Evolutionary conservation across 2,888 invertebrate genomes (phyloP).

Genomic region (Polydrusus pterygomalis): DNA sequence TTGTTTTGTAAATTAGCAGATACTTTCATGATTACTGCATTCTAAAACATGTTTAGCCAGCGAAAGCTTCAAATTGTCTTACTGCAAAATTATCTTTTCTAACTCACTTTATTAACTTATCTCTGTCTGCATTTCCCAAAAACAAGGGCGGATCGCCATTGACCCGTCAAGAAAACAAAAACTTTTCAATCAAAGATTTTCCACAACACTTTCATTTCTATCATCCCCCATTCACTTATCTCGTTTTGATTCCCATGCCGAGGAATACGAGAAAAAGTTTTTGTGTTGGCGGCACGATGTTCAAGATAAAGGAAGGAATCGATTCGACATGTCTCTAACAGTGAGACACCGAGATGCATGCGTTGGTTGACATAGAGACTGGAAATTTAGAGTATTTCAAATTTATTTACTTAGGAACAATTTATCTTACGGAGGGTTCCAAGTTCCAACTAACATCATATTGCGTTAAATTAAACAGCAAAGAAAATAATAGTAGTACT

Average conservation of each 20-base stretch:
- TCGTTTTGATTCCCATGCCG: constrained; percentile 30
- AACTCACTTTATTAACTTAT: constrained; percentile 1
- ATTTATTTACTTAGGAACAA: too few relatives aligned
- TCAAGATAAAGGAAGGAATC: constrained; percentile 32
- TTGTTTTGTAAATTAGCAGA: too few relatives aligned
- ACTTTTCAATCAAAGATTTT: constrained; percentile 42
- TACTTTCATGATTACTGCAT: too few relatives aligned
- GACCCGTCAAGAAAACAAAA: constrained; percentile 25
- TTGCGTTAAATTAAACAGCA: too few relatives aligned
- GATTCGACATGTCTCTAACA: constrained; percentile 39
- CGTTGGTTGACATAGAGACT: constrained; percentile 6
- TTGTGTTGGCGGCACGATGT: constrained; percentile 24
- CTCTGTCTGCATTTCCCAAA: constrained; percentile 8
- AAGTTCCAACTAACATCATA: too few relatives aligned
- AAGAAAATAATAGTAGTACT: too few relatives aligned
- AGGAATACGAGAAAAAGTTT: constrained; percentile 34
- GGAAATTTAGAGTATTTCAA: constrained; percentile 5
- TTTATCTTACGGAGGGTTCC: too few relatives aligned
- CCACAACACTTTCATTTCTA: constrained; percentile 34
- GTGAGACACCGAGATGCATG: constrained; percentile 26
- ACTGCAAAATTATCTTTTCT: too few relatives aligned
- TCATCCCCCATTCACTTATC: constrained; percentile 33
- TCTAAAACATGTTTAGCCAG: too few relatives aligned
- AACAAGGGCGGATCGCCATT: constrained; percentile 22
- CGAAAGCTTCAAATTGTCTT: too few relatives aligned